Conservation (phyloP, 1,140 invertebrate genomes). For the Idris sp. region DNA sequence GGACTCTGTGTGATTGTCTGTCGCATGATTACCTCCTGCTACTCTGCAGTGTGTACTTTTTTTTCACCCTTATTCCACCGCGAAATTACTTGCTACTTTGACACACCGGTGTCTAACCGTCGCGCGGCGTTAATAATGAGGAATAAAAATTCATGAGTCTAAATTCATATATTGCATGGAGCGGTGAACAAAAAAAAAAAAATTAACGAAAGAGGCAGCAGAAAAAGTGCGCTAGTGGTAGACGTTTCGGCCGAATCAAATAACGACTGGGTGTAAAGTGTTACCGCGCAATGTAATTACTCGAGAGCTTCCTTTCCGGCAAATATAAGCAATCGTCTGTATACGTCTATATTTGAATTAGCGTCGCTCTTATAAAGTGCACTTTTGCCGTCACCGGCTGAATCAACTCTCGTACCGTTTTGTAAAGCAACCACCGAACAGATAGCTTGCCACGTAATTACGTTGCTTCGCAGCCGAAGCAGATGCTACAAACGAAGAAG, state of each 20-base stretch:
- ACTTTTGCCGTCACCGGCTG: conserved; percentile 46
- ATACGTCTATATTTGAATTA: conserved; percentile 31
- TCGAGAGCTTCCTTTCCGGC: conserved; percentile 9
- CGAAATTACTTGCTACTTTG: conserved; percentile 61
- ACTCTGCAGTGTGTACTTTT: conserved; percentile 48
- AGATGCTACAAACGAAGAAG: conserved; percentile 41
- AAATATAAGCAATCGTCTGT: conserved; percentile 20
- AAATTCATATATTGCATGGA: too few relatives aligned
- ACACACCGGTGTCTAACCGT: conserved; percentile 36
- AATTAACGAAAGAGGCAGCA: too few relatives aligned
- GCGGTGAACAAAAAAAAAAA: background rate
- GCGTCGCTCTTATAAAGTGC: conserved; percentile 39
- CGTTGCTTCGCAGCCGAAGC: conserved; percentile 53
- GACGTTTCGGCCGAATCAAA: conserved; percentile 11
- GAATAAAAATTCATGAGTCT: conserved; percentile 57
- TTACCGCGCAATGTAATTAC: conserved; percentile 25
- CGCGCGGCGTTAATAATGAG: conserved; percentile 46
- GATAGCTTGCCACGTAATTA: conserved; percentile 66
- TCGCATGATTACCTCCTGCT: conserved; percentile 67
- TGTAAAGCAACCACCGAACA: conserved; percentile 56
- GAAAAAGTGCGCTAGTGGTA: too few relatives aligned
- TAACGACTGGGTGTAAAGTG: conserved; percentile 13
- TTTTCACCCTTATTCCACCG: conserved; percentile 39
- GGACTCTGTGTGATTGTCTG: conserved; percentile 69
- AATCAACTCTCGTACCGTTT: conserved; percentile 52